Evolutionary conservation across 2,888 invertebrate genomes (phyloP).

Genomic region (Smittia aterrima): DNA sequence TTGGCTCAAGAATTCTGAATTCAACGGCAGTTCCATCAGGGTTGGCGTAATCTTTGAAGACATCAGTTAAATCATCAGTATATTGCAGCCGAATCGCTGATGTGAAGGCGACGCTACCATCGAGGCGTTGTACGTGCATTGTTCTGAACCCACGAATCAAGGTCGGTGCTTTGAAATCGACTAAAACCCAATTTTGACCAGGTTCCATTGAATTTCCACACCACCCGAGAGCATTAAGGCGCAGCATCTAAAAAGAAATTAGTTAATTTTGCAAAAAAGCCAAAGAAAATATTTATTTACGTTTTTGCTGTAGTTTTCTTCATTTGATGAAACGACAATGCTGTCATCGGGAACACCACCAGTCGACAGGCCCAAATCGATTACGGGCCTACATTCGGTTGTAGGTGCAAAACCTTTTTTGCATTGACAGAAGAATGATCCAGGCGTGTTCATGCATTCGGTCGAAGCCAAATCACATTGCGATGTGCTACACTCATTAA

Average conservation of each 20-base stretch:
- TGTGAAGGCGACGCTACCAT: conserved; percentile 83
- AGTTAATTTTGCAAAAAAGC: conserved; percentile 18
- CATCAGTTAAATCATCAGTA: conserved; percentile 83
- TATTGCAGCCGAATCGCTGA: conserved; percentile 84
- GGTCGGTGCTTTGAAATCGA: conserved; percentile 85
- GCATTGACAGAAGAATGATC: conserved; percentile 87
- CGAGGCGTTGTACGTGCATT: conserved; percentile 79
- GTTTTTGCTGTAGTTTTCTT: conserved; percentile 77
- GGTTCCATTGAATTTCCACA: conserved; percentile 84
- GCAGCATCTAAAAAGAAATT: conserved; percentile 64
- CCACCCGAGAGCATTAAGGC: conserved; percentile 84
- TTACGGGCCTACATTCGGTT: conserved; percentile 85
- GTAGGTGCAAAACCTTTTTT: conserved; percentile 78
- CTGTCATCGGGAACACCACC: conserved; percentile 89
- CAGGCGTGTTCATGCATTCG: conserved; percentile 84
- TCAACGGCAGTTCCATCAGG: conserved; percentile 91
- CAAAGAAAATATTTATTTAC: conserved; percentile 55
- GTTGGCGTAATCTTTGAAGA: conserved; percentile 87
- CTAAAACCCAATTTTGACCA: conserved; percentile 83
- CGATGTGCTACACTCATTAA: conserved; percentile 84
- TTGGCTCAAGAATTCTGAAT: conserved; percentile 85
- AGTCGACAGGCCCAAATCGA: conserved; percentile 75
- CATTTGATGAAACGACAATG: conserved; percentile 78
- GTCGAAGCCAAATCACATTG: conserved; percentile 90
- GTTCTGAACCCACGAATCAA: conserved; percentile 88